phyloP scores from a whole-genome alignment of 2,113 vertebrate genomes.

The Neolamprologus hecqui region DNA sequence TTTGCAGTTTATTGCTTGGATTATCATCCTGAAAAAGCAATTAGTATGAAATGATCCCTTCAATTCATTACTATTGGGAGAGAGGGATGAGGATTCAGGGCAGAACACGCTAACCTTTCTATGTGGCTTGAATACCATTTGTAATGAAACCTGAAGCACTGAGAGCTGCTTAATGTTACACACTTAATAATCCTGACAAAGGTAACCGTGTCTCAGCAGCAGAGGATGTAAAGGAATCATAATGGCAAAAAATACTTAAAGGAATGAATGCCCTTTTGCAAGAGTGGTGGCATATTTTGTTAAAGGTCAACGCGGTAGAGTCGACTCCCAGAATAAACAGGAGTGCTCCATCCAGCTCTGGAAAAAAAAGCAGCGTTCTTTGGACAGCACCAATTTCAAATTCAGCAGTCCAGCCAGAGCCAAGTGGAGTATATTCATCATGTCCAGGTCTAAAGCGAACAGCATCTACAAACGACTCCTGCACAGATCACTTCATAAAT shows the following conservation, averaged over 20 bases:
- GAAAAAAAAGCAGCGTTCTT: conserved; percentile 23
- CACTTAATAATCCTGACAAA: conserved; percentile 8
- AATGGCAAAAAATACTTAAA: conserved; percentile 31
- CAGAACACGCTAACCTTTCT: not conserved
- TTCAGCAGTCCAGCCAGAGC: conserved; percentile 57
- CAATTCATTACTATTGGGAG: conserved; percentile 7
- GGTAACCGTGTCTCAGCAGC: not conserved
- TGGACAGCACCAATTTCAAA: conserved; percentile 38
- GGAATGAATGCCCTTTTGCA: conserved; percentile 35
- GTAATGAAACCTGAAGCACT: not conserved
- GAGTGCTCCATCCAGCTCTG: conserved; percentile 6
- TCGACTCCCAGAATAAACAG: conserved; percentile 20
- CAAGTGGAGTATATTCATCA: conserved; percentile 72
- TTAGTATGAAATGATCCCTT: conserved; percentile 50
- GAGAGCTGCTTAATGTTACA: not conserved
- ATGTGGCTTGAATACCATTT: not conserved
- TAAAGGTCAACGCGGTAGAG: conserved; percentile 30
- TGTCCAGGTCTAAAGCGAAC: conserved; percentile 53
- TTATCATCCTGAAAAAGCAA: conserved; percentile 58
- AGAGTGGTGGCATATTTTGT: conserved; percentile 28
- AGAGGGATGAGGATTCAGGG: not conserved
- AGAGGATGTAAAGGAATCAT: conserved; percentile 19
- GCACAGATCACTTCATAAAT: conserved; percentile 73
- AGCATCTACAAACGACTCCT: conserved; percentile 61
- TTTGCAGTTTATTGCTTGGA: conserved; percentile 41